These are phyloP conservation scores for Lepidochitona cinerea DNA, from an alignment of 2,888 invertebrate species.

Conservation along the genomic window DNA sequence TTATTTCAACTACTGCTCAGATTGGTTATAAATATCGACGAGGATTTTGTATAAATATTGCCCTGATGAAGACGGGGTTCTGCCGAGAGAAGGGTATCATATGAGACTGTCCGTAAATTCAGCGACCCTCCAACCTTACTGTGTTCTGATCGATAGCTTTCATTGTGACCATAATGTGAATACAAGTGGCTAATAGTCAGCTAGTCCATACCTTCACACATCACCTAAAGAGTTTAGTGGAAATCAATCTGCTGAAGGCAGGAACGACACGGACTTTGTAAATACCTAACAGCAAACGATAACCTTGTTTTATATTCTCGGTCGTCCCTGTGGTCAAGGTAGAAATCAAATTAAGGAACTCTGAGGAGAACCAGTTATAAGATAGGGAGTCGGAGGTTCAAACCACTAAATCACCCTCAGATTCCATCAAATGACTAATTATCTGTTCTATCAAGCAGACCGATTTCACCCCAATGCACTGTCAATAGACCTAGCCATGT, in stretches of 20 bases:
- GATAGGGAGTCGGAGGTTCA: too few species aligned
- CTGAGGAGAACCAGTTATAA: too few species aligned
- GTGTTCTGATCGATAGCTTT: neutral
- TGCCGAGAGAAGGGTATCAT: too few species aligned
- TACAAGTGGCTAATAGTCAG: neutral
- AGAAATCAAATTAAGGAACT: neutral
- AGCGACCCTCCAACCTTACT: neutral
- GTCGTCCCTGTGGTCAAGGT: neutral
- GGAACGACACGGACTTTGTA: neutral
- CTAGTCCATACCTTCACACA: neutral
- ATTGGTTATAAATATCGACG: neutral
- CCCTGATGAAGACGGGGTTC: too few species aligned
- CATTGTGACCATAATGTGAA: neutral
- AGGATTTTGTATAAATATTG: neutral
- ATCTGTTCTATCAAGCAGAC: too few species aligned
- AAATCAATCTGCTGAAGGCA: neutral
- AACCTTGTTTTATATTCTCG: neutral
- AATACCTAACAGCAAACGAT: neutral
- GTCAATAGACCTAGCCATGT: too few species aligned
- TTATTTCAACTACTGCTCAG: neutral
- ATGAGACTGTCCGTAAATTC: neutral
- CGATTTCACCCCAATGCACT: too few species aligned
- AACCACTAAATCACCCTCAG: neutral
- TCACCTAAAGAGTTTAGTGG: neutral
- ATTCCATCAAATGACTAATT: neutral